A percentile compares a stretch with the other conserved stretches of the same genome.
Conservation (phyloP, 2,888 invertebrate genomes). For the Erebia ligea region DNA sequence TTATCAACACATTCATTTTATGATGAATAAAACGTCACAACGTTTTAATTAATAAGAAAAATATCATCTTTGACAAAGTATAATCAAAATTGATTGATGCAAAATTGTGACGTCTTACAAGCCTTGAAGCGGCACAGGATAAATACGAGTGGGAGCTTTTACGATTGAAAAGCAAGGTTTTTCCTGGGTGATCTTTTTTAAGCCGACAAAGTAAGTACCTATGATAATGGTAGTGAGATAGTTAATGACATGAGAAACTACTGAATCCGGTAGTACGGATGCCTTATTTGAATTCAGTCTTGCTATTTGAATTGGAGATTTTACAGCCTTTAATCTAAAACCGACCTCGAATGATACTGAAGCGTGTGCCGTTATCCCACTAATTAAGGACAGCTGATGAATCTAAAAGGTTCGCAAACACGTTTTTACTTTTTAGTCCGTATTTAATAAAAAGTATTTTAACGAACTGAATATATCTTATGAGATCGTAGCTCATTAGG, state of each 20-base stretch:
- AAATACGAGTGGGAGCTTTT: no score
- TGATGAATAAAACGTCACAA: no score
- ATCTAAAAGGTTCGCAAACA: conserved; percentile 45
- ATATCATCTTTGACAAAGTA: no score
- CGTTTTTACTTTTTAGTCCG: conserved; percentile 15
- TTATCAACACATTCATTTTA: no score
- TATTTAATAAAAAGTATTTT: conserved; percentile 2
- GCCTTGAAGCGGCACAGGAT: no score
- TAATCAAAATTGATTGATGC: no score
- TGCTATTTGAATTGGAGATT: conserved; percentile 78
- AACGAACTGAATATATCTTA: not conserved
- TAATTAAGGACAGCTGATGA: conserved; percentile 65
- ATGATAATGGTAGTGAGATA: not conserved
- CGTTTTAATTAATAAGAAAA: no score
- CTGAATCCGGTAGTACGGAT: conserved; percentile 50
- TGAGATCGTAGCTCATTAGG: no score
- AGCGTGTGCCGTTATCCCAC: conserved; percentile 63
- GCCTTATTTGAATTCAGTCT: conserved; percentile 68
- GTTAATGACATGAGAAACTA: not conserved
- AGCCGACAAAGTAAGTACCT: no score
- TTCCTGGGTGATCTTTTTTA: no score
- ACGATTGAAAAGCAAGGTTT: no score
- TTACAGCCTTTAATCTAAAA: conserved; percentile 75
- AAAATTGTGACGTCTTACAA: no score
- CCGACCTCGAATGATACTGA: conserved; percentile 58